Evolutionary conservation across 2,797 vertebrate genomes (phyloP), one percentile per base, ranked within the genome.

Genomic region (Catamblyrhynchus diadema): DNA sequence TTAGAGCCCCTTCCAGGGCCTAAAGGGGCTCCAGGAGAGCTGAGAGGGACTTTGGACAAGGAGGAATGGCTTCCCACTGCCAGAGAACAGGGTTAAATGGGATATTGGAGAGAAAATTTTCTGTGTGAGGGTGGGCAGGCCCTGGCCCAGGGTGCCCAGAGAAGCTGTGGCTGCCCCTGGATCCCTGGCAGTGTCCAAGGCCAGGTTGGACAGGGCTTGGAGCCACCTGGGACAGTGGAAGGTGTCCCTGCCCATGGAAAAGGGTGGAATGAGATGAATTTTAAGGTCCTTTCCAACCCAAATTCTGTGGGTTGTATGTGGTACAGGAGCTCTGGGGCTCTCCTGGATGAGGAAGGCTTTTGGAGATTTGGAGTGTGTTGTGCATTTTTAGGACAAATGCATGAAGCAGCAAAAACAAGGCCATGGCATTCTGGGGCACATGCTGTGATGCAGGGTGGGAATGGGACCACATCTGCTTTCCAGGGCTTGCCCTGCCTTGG

Each of bases 161-260:
- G 75, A 2, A 80, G 28, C 59, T 80, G 51, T 25, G 44, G 16
- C 45, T 80, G 37, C 20, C 16, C 23, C 23, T 35, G n/a, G 19
- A 30, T 45, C 16, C 14, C 24, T 59, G 53, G 30, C 3, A 33
- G 9, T n/a, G 60, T 10, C 2, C 60, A 39, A 65, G 44, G 24
- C 20, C 37, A 30, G 17, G 24, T 0, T 73, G 60, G 51, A 14
- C 0, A 0, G 24, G 37, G 14, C 24, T 72, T 10, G 30, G 41
- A 60, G 53, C 22, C 9, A 0, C 30, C 25, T 81, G 33, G 25
- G 10, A 1, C 1, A 19, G 41, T 35, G 18, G 30, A 8, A 47
- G 45, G 25, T 81, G 24, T 53, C 30, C 24, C 17, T 59, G 21
- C 12, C 45, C 18, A 19, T 39, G 45, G 39, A 5, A 39, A 2